Evolutionary conservation across 2,888 invertebrate genomes (phyloP), one percentile per base, ranked within the genome.

Genomic region (Dusona sp.): DNA sequence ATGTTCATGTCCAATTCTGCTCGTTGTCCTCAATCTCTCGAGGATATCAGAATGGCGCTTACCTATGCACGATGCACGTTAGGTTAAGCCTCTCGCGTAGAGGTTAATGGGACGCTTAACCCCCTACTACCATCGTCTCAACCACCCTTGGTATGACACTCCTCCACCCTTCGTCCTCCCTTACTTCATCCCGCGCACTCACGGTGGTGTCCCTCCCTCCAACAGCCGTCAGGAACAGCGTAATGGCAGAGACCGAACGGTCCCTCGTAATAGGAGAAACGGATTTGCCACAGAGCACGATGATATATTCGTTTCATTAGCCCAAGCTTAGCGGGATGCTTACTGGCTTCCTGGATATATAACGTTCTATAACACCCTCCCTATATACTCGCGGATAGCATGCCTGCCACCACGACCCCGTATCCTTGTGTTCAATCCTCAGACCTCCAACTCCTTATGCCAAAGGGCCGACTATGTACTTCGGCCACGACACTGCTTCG

Each of bases 291-390:
- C 72, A 79, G 82, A 79, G 88, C 89, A 88, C 87, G 89, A 91
- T 93, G 92, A 92, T 92, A 92, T 91, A 92, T 92, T 91, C 91
- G 90, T 92, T 92, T 93, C 91, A 92, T 92, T 93, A 92, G 90
- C 87, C 89, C 89, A 68, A 88, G 92, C 90, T 91, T 91, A 91
- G 88, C 79, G 73, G 36, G 75, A 74, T 83, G 79, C 74, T 70
- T 82, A 64, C 85, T 51, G 72, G 79, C 79, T 85, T 72, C 70
- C 73, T 65, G 70, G 72, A 81, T 68, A 67, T 57, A 64, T 74
- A 67, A 79, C 45, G 9, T 48, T 51, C 70, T 42, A 61, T 79
- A 57, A 70, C 70, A 61, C 38, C 65, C 36, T 70, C 42, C 11
- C 72, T 36, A 48, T n/a, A 38, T 19, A 57, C 72, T 72, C 72